Evolutionary conservation across 2,113 vertebrate genomes (phyloP).

Genomic region (Phalacrocorax carbo): DNA sequence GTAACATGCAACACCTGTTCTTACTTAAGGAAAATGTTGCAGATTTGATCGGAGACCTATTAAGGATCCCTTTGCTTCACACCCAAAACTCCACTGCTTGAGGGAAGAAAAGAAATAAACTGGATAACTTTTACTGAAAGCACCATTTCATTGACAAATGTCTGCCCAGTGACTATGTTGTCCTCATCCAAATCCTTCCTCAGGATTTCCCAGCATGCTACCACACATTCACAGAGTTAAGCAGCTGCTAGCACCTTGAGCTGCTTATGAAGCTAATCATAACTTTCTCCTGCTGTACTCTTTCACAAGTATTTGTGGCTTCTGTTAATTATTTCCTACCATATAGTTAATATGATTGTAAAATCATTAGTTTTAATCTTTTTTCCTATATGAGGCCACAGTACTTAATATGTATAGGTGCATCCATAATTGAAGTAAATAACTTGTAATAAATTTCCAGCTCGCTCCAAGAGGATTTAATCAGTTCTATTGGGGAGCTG

Average conservation of each 20-base stretch:
- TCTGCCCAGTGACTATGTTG: neutral
- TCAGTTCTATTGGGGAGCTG: neutral
- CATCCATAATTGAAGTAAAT: neutral
- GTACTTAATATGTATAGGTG: neutral
- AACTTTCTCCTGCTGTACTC: neutral
- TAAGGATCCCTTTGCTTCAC: conserved; percentile 14
- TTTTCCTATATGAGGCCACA: neutral
- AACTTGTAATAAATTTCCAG: neutral
- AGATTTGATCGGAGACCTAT: neutral
- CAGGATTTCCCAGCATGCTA: neutral
- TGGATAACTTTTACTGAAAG: neutral
- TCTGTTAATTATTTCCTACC: neutral
- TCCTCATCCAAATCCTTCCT: neutral
- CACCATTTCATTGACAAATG: neutral
- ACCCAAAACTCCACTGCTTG: neutral
- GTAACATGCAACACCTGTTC: neutral
- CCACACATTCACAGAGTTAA: neutral
- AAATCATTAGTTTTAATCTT: neutral
- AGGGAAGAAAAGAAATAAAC: neutral
- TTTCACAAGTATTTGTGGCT: neutral
- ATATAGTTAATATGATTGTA: neutral
- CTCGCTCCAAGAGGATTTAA: neutral
- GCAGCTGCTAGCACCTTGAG: neutral
- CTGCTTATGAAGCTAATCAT: neutral
- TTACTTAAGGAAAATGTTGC: neutral